These are phyloP conservation scores for Hipparchia semele DNA, from an alignment of 2,888 invertebrate genomes.

Conservation along the genomic window DNA sequence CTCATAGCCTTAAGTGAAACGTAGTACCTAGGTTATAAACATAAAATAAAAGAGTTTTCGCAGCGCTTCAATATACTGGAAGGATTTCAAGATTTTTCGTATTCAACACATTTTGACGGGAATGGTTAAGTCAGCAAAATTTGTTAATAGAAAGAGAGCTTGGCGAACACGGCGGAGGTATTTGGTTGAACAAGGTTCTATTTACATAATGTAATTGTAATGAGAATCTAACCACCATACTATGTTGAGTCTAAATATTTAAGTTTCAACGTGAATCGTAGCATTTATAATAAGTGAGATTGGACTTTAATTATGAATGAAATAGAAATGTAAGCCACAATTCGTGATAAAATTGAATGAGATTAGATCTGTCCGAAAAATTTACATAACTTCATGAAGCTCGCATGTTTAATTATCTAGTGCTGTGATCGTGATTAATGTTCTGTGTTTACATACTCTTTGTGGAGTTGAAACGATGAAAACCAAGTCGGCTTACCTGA, in stretches of 20 bases:
- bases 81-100: constrained; percentile 39
- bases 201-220: constrained; percentile 42
- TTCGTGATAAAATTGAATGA: constrained; percentile 22
- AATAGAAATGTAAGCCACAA: constrained; percentile 29
- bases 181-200: constrained; percentile 40
- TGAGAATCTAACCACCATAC: constrained; percentile 34
- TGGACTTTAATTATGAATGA: constrained; percentile 34
- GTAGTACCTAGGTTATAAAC: constrained; percentile 22
- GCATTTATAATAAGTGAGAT: constrained; percentile 26
- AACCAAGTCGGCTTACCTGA: constrained; percentile 30
- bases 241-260: constrained; percentile 36
- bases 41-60: constrained; percentile 23
- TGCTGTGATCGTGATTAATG: background rate
- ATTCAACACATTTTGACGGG: constrained; percentile 39
- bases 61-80: constrained; percentile 36
- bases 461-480: background rate
- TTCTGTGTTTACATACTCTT: constrained; percentile 8
- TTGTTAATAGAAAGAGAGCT: constrained; percentile 38
- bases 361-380: constrained; percentile 27
- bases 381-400: constrained; percentile 10
- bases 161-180: constrained; percentile 37
- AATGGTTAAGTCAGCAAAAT: constrained; percentile 37
- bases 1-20: constrained; percentile 23
- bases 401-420: constrained; percentile 8
- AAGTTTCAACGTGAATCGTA: constrained; percentile 24